Percentiles rank a stretch among this genome's conserved stretches.
phyloP scores from a whole-genome alignment of 2,888 invertebrate genomes.

The Synanthedon myopaeformis region DNA sequence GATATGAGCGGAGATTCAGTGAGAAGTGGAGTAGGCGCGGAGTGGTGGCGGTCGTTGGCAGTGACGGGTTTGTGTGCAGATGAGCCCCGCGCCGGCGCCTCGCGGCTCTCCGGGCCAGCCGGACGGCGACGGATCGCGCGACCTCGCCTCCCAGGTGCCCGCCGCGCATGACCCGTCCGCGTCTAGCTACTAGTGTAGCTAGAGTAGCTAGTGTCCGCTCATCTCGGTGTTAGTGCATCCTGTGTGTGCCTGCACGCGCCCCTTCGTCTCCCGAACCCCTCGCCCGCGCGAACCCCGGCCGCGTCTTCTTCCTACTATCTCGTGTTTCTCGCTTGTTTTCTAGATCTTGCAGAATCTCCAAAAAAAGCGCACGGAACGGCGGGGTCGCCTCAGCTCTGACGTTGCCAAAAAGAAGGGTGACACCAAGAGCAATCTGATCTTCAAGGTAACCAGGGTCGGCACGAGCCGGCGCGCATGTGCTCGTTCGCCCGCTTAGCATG shows the following conservation, averaged over 20 bases:
- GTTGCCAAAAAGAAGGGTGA: slow-evolving; percentile 91
- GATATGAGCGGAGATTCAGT: slow-evolving; percentile 55
- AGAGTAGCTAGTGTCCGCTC: slow-evolving; percentile 55
- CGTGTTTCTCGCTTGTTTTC: slow-evolving; percentile 91
- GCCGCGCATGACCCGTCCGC: slow-evolving; percentile 34
- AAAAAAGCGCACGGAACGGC: slow-evolving; percentile 98
- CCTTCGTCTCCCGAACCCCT: slow-evolving; percentile 34
- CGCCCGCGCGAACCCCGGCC: slow-evolving; percentile 49
- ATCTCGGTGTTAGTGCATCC: slow-evolving; percentile 64
- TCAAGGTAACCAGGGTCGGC: slow-evolving; percentile 91
- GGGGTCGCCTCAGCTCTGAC: slow-evolving; percentile 96
- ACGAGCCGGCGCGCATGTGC: slow-evolving; percentile 69
- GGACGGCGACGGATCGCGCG: slow-evolving; percentile 53
- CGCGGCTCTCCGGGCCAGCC: slow-evolving; percentile 54
- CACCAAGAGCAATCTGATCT: slow-evolving; percentile 98
- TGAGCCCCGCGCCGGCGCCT: slow-evolving; percentile 65
- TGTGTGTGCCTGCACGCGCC: slow-evolving; percentile 47
- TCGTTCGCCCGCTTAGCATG: slow-evolving; percentile 70
- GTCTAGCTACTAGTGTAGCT: slow-evolving; percentile 40
- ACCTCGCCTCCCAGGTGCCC: slow-evolving; percentile 61
- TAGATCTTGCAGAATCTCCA: slow-evolving; percentile 99
- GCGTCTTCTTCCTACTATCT: slow-evolving; percentile 80
- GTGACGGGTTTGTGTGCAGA: slow-evolving; percentile 67
- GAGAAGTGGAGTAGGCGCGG: slow-evolving; percentile 60
- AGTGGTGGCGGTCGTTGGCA: slow-evolving; percentile 27